These are phyloP conservation scores for Ferdinandea cuprea DNA, from an alignment of 2,888 invertebrate genomes.

Conservation along the genomic window DNA sequence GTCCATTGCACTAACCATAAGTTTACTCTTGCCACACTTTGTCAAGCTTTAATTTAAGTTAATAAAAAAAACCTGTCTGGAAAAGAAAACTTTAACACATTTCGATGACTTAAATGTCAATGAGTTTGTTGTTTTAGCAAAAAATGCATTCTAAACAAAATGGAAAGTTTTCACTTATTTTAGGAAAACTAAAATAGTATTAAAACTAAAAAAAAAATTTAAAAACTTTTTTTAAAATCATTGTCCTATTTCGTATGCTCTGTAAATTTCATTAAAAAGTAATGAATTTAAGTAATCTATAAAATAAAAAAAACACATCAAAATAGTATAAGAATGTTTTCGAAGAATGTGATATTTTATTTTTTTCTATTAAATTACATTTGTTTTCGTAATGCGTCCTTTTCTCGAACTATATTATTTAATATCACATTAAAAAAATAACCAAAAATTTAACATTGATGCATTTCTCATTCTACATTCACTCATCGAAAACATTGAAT, in stretches of 20 bases:
- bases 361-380: neutral
- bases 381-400: neutral
- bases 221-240: slow-evolving; percentile 3
- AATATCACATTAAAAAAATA: too few species aligned
- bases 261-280: slow-evolving; percentile 24
- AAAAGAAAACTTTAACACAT: slow-evolving; percentile 50
- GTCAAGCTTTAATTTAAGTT: neutral
- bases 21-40: neutral
- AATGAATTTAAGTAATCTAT: slow-evolving; percentile 17
- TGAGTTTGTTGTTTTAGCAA: slow-evolving; percentile 51
- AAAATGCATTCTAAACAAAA: neutral
- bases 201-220: slow-evolving; percentile 34
- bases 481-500: slow-evolving; percentile 13
- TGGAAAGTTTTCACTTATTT: slow-evolving; percentile 67
- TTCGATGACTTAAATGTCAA: slow-evolving; percentile 66
- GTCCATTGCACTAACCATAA: too few species aligned
- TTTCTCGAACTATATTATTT: slow-evolving; percentile 1
- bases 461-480: slow-evolving; percentile 27
- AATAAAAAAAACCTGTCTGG: too few species aligned
- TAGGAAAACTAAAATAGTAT: slow-evolving; percentile 70
- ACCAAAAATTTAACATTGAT: too few species aligned
- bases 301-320: slow-evolving; percentile 15
- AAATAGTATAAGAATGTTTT: slow-evolving; percentile 12
- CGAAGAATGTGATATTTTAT: slow-evolving; percentile 5
- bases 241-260: slow-evolving; percentile 43